phyloP scores from a whole-genome alignment of 2,113 vertebrate species.

The Nansenia antarctica region DNA sequence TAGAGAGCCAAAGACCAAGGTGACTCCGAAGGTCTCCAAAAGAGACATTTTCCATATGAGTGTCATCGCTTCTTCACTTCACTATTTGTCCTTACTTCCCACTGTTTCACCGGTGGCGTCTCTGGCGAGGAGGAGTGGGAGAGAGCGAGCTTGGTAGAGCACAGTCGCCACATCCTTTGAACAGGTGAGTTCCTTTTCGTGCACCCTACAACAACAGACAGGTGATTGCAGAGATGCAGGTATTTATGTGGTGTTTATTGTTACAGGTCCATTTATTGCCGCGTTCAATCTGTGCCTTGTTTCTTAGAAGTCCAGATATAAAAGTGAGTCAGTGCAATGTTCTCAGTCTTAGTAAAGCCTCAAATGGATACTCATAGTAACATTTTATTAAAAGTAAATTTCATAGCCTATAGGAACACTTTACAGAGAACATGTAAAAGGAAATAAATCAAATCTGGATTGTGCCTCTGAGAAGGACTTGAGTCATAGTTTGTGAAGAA shows the following conservation, averaged over 20 bases:
- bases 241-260: constrained; percentile 56
- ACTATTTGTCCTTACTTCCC: constrained; percentile 8
- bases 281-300: constrained; percentile 1
- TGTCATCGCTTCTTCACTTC: too few relatives aligned
- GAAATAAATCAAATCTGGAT: too few relatives aligned
- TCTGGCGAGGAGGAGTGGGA: background rate
- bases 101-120: constrained; percentile 1
- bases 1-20: background rate
- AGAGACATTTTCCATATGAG: too few relatives aligned
- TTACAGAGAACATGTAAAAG: too few relatives aligned
- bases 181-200: constrained; percentile 56
- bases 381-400: too few relatives aligned
- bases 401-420: too few relatives aligned
- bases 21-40: background rate
- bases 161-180: background rate
- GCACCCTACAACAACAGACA: constrained; percentile 14
- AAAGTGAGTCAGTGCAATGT: too few relatives aligned
- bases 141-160: constrained; percentile 36
- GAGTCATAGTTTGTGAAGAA: too few relatives aligned
- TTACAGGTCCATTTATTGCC: constrained; percentile 20
- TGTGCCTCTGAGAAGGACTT: too few relatives aligned
- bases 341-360: too few relatives aligned
- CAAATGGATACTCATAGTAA: too few relatives aligned
- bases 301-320: background rate
- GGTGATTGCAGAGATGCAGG: constrained; percentile 55